Base-by-base conservation (phyloP, 2,888 invertebrate species). In the Hirtodrosophila alboralis region DNA sequence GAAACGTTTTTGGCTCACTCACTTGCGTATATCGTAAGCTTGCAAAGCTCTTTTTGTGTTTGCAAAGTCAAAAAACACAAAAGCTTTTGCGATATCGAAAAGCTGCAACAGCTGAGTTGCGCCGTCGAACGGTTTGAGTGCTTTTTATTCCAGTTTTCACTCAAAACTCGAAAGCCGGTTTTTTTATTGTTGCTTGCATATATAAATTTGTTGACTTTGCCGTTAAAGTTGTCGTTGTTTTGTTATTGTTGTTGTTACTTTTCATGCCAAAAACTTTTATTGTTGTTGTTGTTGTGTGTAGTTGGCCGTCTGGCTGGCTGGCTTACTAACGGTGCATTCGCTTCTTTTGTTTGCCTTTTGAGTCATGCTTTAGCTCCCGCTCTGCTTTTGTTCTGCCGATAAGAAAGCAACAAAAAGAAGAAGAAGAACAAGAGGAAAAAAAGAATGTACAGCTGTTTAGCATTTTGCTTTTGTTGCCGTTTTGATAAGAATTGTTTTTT, bases 271-370 rank as follows among this genome's bases (percentile, higher is more conserved):
- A 64, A 58, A 33, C 27, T 26, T 21, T 47, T 59, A 30, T 36
- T 49, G 34, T 44, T 31, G 36, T 13, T 51, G 40, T 45, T 56
- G 45, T 36, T 43, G 30, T 21, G 21, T 16, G 30, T 40, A 40
- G 31, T 48, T 56, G 47, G n/a, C n/a, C n/a, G n/a, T n/a, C n/a
- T n/a, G n/a, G n/a, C n/a, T n/a, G 18, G 16, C 30, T 63, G 30
- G 37, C 40, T 60, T 43, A 47, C 67, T 80, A 74, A 79, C 84
- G 74, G 75, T 76, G 75, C 83, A 81, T 78, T 70, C n/a, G 43
- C 27, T 64, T 33, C 31, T 37, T 62, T 54, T 54, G 48, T 61
- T 56, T 49, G 51, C 40, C n/a, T n/a, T 37, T 75, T 75, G 65
- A 78, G 53, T 68, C 83, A 74, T 59, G 37, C 34, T 36, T 47